Base-by-base conservation (phyloP, 2,888 invertebrate species). In the Temnothorax rugatulus region DNA sequence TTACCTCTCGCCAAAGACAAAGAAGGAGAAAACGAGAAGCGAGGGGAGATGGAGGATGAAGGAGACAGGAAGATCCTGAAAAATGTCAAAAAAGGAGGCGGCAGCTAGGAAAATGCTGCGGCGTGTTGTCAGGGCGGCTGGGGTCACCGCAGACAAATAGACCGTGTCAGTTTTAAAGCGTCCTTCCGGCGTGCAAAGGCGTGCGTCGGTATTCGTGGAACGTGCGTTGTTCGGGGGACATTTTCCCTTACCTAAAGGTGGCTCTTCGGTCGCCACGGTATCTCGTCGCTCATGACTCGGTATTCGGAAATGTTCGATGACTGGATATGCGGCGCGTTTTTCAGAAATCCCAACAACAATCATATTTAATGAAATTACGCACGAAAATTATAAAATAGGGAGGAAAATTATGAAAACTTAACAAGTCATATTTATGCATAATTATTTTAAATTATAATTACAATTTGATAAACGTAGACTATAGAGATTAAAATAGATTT, bases 121-220 rank as follows among this genome's bases (percentile, higher is more conserved):
- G 76, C 59, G 82, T 63, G 86, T 85, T 85, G 88, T 88, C 86
- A 44, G 71, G 41, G 34, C n/a, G 63, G 79, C 82, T 50, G 87
- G 64, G 85, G 84, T 88, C 83, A 77, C 84, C 77, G 68, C 84
- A 79, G 90, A 89, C 87, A 88, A 90, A 89, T 89, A 88, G 89
- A 63, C 85, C 50, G 84, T 54, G 88, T 86, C 90, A 83, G 54
- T 90, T 88, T 87, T 86, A 84, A 90, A 90, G 82, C 64, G 64
- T 87, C 52, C 85, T 88, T 87, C 85, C 79, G 83, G 79, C 41
- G 47, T 75, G 47, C 71, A 38, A 21, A 71, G 61, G 50, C 76
- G 41, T 64, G 76, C 83, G 61, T 50, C 74, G 29, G 81, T 71
- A 85, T 81, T 69, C 77, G 38, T 29, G 50, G 57, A 47, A 75